Evolutionary conservation across 92 coral and sea anemone species (phyloP).

Genomic region (Epizoanthus rinbou): DNA sequence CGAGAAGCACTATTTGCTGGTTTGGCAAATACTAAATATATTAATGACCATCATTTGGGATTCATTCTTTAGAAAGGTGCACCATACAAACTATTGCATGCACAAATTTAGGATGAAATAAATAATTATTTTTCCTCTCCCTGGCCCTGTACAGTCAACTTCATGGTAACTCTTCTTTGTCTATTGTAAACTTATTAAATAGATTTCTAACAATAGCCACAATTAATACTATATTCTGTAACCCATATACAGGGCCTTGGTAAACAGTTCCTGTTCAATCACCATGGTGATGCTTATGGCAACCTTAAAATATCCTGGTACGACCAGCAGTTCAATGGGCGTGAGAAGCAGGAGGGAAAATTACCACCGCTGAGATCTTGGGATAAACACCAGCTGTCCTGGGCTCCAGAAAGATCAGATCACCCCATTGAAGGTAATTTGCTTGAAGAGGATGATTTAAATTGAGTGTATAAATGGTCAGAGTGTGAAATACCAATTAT

Average conservation of each 20-base stretch:
- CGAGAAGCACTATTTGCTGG: too few relatives aligned
- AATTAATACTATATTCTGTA: neutral
- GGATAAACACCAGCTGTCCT: constrained; percentile 89
- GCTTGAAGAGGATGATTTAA: neutral
- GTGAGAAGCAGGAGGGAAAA: constrained; percentile 71
- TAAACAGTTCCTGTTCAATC: constrained; percentile 79
- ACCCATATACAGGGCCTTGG: constrained; percentile 79
- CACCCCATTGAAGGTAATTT: constrained; percentile 85
- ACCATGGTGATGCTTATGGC: constrained; percentile 83
- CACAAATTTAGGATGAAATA: neutral
- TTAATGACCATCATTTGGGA: too few relatives aligned
- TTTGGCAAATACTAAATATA: too few relatives aligned
- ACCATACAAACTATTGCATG: neutral
- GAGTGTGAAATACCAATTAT: too few relatives aligned
- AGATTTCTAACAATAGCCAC: too few relatives aligned
- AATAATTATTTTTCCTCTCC: neutral
- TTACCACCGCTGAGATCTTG: constrained; percentile 88
- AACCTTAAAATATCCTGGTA: constrained; percentile 93
- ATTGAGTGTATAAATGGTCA: too few relatives aligned
- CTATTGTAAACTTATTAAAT: too few relatives aligned
- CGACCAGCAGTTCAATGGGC: constrained; percentile 91
- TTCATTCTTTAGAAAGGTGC: too few relatives aligned
- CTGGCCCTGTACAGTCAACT: neutral
- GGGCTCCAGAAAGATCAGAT: constrained; percentile 97
- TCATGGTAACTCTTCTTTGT: neutral